Base-by-base conservation (phyloP, 2,888 invertebrate species). In the Pyrrhia umbra region DNA sequence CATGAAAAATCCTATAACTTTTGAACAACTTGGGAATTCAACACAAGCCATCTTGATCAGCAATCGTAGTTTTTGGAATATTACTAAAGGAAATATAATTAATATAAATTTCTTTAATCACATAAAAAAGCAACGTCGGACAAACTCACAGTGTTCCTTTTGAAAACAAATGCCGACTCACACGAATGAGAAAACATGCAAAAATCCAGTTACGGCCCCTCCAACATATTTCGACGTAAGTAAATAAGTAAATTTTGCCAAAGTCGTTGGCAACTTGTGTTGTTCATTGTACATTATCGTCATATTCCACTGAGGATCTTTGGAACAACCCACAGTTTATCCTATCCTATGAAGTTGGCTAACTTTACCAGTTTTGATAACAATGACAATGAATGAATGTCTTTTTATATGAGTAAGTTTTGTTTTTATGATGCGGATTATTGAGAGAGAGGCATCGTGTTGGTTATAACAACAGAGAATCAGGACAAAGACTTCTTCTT, bases 281-380 rank as follows among this genome's bases (percentile, higher is more conserved):
- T 66, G 54, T 73, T 75, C 57, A 39, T 50, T 69, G 69, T 75
- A 65, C 57, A 65, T 69, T 75, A 69, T 56, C 45, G 60, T 70
- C 23, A 30, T 62, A 55, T 52, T 55, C 51, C 25, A 45, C 46
- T 43, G 30, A 45, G 16, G 42, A 61, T 61, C 59, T 57, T 16
- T 6, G 25, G 15, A 51, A 39, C 57, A 65, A 40, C 43, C 34
- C n/a, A 34, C 13, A 54, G 43, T 49, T 50, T 70, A 43, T 30
- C 37, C 52, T 60, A 64, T 57, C 42, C 46, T 52, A 67, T 72
- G 18, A 23, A 61, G 47, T 57, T 57, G 10, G 34, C 0, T 34
- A 72, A 71, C 52, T 71, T 65, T n/a, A 8, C 43, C 58, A n/a
- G 58, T 54, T 47, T 49, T 16, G 10, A 25, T 64, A 25, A 47